Conservation (phyloP, 2,797 vertebrate species). For the Scomberomorus guttatus region DNA sequence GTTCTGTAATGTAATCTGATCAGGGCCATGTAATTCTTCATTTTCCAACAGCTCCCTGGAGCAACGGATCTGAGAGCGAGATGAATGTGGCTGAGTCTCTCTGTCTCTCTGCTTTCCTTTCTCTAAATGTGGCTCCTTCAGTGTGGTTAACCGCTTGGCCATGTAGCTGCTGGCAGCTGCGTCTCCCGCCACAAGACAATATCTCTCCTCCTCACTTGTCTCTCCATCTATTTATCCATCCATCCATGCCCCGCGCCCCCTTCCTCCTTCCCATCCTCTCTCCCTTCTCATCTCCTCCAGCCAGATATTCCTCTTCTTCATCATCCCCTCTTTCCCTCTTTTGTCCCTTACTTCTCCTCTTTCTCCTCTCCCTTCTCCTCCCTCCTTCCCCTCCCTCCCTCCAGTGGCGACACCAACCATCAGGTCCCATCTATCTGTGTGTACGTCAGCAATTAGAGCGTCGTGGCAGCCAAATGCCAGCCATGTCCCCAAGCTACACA, state of each 20-base stretch:
- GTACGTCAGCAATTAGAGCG: conserved; percentile 99
- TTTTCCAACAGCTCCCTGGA: conserved; percentile 84
- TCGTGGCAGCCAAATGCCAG: conserved; percentile 98
- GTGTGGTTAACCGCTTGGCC: conserved; percentile 71
- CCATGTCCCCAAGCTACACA: conserved; percentile 95
- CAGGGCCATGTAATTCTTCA: conserved; percentile 84
- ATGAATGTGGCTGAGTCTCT: conserved; percentile 71
- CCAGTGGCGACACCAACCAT: conserved; percentile 90
- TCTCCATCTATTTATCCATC: conserved; percentile 49
- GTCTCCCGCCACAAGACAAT: conserved; percentile 66
- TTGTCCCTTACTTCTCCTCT: conserved; percentile 25
- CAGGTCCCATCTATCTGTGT: conserved; percentile 99
- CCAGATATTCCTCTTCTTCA: conserved; percentile 23
- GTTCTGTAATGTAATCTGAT: conserved; percentile 84
- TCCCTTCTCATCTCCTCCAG: conserved; percentile 26
- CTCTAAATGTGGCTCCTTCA: conserved; percentile 68
- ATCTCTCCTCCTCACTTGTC: conserved; percentile 68
- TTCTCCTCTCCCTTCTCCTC: conserved; percentile 3
- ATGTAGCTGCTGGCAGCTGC: conserved; percentile 67
- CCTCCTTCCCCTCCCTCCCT: conserved; percentile 47
- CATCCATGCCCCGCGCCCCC: conserved; percentile 32
- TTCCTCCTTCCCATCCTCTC: conserved; percentile 16
- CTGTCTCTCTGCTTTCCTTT: conserved; percentile 55
- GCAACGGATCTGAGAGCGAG: conserved; percentile 76
- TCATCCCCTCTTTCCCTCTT: conserved; percentile 16